Evolutionary conservation across 2,797 vertebrate species (phyloP).

Genomic region (Brachymystax lenok): DNA sequence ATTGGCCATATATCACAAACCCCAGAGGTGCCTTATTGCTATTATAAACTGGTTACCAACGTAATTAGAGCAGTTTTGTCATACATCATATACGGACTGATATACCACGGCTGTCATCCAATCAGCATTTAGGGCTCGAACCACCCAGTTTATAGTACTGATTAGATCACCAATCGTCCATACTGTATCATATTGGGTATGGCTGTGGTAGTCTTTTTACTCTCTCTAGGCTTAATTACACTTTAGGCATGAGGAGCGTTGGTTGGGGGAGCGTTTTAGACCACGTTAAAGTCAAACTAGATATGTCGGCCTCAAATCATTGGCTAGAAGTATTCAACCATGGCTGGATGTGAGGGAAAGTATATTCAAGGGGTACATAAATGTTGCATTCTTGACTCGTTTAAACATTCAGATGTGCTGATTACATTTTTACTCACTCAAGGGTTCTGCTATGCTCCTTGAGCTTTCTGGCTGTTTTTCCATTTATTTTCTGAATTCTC

Average conservation of each 20-base stretch:
- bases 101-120: no score
- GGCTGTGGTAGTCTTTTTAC: conserved; percentile 52
- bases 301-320: conserved; percentile 56
- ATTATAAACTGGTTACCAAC: no score
- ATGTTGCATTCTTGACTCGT: conserved; percentile 41
- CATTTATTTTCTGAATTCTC: conserved; percentile 34
- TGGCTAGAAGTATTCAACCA: conserved; percentile 35
- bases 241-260: conserved; percentile 37
- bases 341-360: conserved; percentile 51
- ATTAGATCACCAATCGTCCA: conserved; percentile 60
- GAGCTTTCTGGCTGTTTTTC: conserved; percentile 28
- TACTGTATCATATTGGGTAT: conserved; percentile 55
- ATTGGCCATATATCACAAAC: no score
- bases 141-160: conserved; percentile 34
- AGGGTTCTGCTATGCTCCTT: conserved; percentile 22
- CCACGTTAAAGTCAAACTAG: conserved; percentile 66
- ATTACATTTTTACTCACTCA: conserved; percentile 53
- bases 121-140: no score
- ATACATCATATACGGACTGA: no score
- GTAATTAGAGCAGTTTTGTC: no score
- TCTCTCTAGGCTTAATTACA: conserved; percentile 70
- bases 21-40: no score
- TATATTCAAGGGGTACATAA: conserved; percentile 48
- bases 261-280: conserved; percentile 36
- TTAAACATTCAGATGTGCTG: conserved; percentile 60